A percentile compares a stretch with the other conserved stretches of the same genome.
These are phyloP conservation scores for Coilia nasus DNA, from an alignment of 2,797 vertebrate species.

Conservation along the genomic window DNA sequence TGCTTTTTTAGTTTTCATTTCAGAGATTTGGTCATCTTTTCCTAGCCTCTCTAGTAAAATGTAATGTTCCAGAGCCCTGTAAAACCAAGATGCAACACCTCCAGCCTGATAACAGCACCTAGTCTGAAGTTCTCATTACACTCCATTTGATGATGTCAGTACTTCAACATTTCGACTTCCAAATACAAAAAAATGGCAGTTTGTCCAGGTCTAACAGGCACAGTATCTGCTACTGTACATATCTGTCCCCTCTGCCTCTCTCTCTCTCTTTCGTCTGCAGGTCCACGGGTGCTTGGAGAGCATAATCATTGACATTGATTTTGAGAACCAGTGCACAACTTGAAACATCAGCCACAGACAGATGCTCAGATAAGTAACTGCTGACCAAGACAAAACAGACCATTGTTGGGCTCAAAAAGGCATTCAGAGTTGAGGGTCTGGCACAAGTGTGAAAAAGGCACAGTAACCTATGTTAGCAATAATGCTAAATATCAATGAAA, in stretches of 20 bases:
- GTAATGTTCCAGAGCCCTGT: no score
- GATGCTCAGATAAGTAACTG: neutral
- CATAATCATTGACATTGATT: conserved; percentile 17
- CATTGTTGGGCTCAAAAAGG: neutral
- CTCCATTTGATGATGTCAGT: no score
- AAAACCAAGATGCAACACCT: neutral
- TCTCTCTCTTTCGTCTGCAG: neutral
- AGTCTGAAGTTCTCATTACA: no score
- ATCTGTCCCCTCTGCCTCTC: no score
- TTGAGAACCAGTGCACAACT: neutral
- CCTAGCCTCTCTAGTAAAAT: no score
- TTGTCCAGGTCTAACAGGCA: no score
- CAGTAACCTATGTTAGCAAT: conserved; percentile 10
- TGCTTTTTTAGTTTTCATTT: no score
- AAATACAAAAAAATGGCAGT: no score
- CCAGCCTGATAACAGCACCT: neutral
- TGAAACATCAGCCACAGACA: conserved; percentile 1
- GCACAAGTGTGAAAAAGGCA: conserved; percentile 25
- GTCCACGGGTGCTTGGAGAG: neutral
- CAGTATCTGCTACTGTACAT: no score
- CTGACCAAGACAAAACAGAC: neutral
- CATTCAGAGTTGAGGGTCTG: neutral
- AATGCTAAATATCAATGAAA: conserved; percentile 47
- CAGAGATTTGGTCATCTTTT: no score
- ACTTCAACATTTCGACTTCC: no score